Evolutionary conservation across 1,140 invertebrate genomes (phyloP), one percentile per base, ranked within the genome.

Genomic region (Ceratina australensis): DNA sequence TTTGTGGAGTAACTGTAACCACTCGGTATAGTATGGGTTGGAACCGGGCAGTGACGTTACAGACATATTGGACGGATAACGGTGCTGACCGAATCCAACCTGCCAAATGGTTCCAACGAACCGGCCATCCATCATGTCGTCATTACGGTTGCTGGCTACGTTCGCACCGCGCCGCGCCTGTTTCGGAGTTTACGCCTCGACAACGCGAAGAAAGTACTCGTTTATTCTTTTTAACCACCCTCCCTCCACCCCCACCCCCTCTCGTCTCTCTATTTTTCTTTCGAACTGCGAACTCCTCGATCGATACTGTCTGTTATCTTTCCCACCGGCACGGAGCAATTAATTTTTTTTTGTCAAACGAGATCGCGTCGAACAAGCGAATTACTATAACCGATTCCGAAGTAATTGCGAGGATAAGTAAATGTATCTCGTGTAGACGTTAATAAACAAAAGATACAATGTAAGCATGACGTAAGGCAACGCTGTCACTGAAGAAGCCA

Each of bases 51-150:
- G 74, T 47, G 67, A 87, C 80, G 72, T 71, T 77, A 78, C 83
- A 84, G 74, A 85, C 87, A 87, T 84, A 88, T 88, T 86, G 85
- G 87, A 86, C 79, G 79, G 72, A 26, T 64, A 66, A 50, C 78
- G 49, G 28, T 49, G 72, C 71, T 49, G 57, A 68, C 72, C 74
- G 77, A 61, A 61, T 71, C 63, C 33, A 76, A 83, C 79, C 69
- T 65, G 79, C 73, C 84, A 76, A 82, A 79, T 74, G 69, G 74
- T 47, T 80, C 81, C 79, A 74, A 82, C 80, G 85, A 80, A 82
- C 79, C 24, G 81, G 77, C 81, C 81, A 90, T 90, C 84, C 82
- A 90, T 90, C 89, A 89, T 79, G 67, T 78, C 81, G 86, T 89
- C 89, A 90, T 89, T 87, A 88, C 82, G 78, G 74, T 78, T 47